These are phyloP conservation scores for Holothuria glaberrima DNA, from an alignment of 35 echinoderm and acorn worm species.

Conservation along the genomic window DNA sequence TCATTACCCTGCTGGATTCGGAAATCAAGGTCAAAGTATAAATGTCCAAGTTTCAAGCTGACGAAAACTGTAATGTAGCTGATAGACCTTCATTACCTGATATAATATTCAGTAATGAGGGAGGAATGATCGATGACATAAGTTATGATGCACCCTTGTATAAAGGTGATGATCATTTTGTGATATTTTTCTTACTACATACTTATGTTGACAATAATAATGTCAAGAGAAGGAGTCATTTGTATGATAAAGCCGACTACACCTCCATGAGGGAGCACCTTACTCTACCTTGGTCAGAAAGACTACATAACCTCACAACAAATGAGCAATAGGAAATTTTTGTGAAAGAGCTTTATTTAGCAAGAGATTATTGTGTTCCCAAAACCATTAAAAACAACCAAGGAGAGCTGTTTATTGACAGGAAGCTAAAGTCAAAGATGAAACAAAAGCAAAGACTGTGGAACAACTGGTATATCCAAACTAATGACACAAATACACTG, in stretches of 20 bases:
- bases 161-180: constrained; percentile 39
- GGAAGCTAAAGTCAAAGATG: too few species aligned
- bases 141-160: constrained; percentile 20
- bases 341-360: background rate
- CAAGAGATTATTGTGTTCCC: background rate
- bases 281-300: background rate
- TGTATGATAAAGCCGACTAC: background rate
- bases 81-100: constrained; percentile 11
- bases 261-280: too few species aligned
- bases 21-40: too few species aligned
- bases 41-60: too few species aligned
- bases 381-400: background rate
- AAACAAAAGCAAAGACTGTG: constrained; percentile 30
- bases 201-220: background rate
- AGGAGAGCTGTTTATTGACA: constrained; percentile 14
- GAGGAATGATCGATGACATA: constrained; percentile 15
- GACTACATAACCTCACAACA: background rate
- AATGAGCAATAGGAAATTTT: constrained; percentile 12
- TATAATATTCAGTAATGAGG: constrained; percentile 19
- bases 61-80: too few species aligned
- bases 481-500: constrained; percentile 29
- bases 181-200: background rate
- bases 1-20: too few species aligned
- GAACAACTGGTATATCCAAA: constrained; percentile 6
- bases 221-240: background rate